Conservation (phyloP, 2,797 vertebrate genomes). For the Chaunax sp. region DNA sequence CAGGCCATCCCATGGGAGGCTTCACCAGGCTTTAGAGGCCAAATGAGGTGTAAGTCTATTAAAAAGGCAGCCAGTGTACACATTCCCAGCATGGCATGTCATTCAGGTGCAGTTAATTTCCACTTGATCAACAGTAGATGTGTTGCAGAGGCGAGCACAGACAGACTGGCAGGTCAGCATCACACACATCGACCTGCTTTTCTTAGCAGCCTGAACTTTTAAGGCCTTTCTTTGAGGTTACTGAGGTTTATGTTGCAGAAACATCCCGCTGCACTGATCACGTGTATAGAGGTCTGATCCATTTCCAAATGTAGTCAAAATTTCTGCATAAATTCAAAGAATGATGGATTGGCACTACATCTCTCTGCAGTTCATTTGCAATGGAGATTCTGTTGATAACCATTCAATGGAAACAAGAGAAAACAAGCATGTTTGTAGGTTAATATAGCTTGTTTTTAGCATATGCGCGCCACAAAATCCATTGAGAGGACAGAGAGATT, state of each 20-base stretch:
- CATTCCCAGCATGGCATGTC: constrained; percentile 82
- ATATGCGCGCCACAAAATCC: constrained; percentile 61
- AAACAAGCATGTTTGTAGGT: constrained; percentile 62
- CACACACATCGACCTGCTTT: constrained; percentile 27
- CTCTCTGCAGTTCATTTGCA: constrained; percentile 64
- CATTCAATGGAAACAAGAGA: constrained; percentile 62
- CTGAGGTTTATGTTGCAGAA: constrained; percentile 32
- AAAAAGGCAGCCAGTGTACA: constrained; percentile 80
- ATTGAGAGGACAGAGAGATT: constrained; percentile 76
- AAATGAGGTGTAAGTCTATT: constrained; percentile 92
- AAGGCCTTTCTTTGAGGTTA: constrained; percentile 17
- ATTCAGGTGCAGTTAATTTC: constrained; percentile 84
- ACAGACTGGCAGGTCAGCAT: constrained; percentile 57
- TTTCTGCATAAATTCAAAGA: constrained; percentile 66
- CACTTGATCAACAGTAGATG: constrained; percentile 81
- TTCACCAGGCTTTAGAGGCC: constrained; percentile 88
- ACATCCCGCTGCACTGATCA: constrained; percentile 20
- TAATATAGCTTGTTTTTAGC: constrained; percentile 51
- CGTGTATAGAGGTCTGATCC: constrained; percentile 35
- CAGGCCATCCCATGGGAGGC: constrained; percentile 84
- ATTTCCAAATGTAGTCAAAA: constrained; percentile 67
- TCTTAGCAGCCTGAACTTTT: constrained; percentile 28
- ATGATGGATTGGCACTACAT: constrained; percentile 56
- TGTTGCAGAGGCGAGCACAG: constrained; percentile 49
- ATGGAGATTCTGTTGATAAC: constrained; percentile 67